Percentiles rank a stretch among this genome's conserved stretches.
These are phyloP conservation scores for Pinctada fucata DNA, from an alignment of 2,888 invertebrate genomes.

Conservation along the genomic window DNA sequence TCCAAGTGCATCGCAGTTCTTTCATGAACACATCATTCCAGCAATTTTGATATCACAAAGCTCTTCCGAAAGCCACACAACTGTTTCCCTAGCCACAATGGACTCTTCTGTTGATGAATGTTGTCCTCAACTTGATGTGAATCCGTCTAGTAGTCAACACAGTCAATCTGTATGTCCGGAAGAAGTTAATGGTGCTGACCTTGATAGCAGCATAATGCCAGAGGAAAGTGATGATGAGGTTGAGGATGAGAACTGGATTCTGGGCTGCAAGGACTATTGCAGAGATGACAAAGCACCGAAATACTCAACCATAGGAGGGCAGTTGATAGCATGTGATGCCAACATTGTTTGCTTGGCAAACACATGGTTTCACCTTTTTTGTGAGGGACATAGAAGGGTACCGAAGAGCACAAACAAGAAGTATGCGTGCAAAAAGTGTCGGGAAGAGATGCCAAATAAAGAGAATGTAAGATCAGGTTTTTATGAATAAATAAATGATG, in stretches of 20 bases:
- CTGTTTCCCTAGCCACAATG: not conserved
- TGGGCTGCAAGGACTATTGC: slow-evolving; percentile 20
- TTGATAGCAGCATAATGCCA: too few relatives aligned
- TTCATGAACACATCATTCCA: slow-evolving; percentile 9
- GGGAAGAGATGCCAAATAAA: not conserved
- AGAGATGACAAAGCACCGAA: slow-evolving; percentile 15
- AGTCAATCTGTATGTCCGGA: not conserved
- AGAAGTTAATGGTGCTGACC: not conserved
- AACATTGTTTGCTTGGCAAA: slow-evolving; percentile 22
- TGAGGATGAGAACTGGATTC: slow-evolving; percentile 8
- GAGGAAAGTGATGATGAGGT: not conserved
- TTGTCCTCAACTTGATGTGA: not conserved
- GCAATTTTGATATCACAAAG: slow-evolving; percentile 10
- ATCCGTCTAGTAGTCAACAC: not conserved
- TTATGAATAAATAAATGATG: not conserved
- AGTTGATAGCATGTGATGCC: slow-evolving; percentile 24
- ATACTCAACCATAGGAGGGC: slow-evolving; percentile 22
- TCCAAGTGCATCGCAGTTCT: slow-evolving; percentile 6
- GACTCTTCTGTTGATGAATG: not conserved
- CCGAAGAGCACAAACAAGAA: not conserved
- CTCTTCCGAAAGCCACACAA: not conserved
- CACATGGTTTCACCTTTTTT: slow-evolving; percentile 29
- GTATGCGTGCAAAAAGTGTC: slow-evolving; percentile 23
- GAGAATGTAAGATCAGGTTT: slow-evolving; percentile 12
- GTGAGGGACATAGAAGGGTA: slow-evolving; percentile 25